A percentile compares a stretch with the other conserved stretches of the same genome.
These are phyloP conservation scores for Melanotaenia nigrans DNA, from an alignment of 2,797 vertebrate genomes.

Conservation along the genomic window DNA sequence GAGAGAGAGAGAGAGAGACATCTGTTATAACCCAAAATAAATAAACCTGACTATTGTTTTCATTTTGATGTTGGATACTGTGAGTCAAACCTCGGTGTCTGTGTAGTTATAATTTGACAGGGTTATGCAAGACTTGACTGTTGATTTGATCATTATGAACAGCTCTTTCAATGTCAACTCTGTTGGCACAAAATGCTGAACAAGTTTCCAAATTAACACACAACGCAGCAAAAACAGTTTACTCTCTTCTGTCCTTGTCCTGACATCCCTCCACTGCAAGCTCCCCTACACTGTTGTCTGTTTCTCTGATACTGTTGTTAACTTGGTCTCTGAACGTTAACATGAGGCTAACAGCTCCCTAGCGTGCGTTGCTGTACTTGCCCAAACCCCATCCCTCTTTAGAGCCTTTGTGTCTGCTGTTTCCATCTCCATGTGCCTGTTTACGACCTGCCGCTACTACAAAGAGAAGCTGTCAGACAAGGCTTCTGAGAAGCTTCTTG, in stretches of 20 bases:
- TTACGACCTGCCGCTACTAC: constrained; percentile 49
- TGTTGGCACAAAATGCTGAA: constrained; percentile 16
- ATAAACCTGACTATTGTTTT: constrained; percentile 8
- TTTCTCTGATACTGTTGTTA: constrained; percentile 50
- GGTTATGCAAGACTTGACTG: constrained; percentile 39
- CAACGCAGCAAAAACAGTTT: constrained; percentile 32
- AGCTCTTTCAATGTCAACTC: not conserved
- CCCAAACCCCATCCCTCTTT: constrained; percentile 25
- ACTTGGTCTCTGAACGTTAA: constrained; percentile 40
- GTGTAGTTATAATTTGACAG: constrained; percentile 14
- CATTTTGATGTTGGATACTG: constrained; percentile 2
- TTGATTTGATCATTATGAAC: constrained; percentile 23
- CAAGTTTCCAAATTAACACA: constrained; percentile 28
- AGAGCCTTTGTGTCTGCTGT: constrained; percentile 38
- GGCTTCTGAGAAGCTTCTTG: constrained; percentile 44
- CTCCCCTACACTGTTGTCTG: constrained; percentile 21
- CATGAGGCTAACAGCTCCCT: constrained; percentile 31
- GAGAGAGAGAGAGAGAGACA: not conserved
- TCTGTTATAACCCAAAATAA: constrained; percentile 19
- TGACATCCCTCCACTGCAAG: constrained; percentile 2
- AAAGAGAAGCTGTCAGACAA: constrained; percentile 30
- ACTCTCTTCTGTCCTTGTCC: constrained; percentile 17
- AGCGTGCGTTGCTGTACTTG: constrained; percentile 11
- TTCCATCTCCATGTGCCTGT: constrained; percentile 42
- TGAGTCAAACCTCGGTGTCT: constrained; percentile 13